These are phyloP conservation scores for Mystacides longicornis DNA, from an alignment of 2,888 invertebrate genomes.

Conservation along the genomic window DNA sequence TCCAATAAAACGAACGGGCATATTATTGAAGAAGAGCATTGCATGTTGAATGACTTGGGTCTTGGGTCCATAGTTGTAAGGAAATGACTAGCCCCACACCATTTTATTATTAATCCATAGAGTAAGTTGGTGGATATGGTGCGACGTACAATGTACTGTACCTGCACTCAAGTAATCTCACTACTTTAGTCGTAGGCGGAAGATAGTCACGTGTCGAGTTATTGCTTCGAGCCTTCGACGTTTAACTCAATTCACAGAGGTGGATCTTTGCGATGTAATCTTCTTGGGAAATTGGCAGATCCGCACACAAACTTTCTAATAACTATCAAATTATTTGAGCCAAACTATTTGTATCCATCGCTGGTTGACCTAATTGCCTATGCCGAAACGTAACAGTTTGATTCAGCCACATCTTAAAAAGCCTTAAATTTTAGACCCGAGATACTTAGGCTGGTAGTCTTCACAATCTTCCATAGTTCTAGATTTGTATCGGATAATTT, in stretches of 20 bases:
- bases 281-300: background rate
- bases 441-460: too few species aligned
- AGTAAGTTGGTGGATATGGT: background rate
- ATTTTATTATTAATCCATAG: conserved; percentile 3
- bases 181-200: conserved; percentile 15
- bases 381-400: too few species aligned
- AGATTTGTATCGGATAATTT: too few species aligned
- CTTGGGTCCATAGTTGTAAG: conserved; percentile 14
- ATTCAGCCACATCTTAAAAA: too few species aligned
- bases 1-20: background rate
- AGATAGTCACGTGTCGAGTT: conserved; percentile 13
- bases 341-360: too few species aligned
- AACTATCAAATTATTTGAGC: too few species aligned
- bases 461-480: too few species aligned
- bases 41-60: conserved; percentile 11
- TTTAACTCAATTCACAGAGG: background rate
- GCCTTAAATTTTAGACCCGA: too few species aligned
- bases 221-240: conserved; percentile 1
- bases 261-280: background rate
- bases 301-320: too few species aligned
- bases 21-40: background rate
- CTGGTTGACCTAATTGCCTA: too few species aligned
- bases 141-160: too few species aligned
- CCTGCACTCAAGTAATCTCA: background rate
- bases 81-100: conserved; percentile 20